These are phyloP conservation scores for Phalloptychus januarius DNA, from an alignment of 2,797 vertebrate genomes.

Conservation along the genomic window DNA sequence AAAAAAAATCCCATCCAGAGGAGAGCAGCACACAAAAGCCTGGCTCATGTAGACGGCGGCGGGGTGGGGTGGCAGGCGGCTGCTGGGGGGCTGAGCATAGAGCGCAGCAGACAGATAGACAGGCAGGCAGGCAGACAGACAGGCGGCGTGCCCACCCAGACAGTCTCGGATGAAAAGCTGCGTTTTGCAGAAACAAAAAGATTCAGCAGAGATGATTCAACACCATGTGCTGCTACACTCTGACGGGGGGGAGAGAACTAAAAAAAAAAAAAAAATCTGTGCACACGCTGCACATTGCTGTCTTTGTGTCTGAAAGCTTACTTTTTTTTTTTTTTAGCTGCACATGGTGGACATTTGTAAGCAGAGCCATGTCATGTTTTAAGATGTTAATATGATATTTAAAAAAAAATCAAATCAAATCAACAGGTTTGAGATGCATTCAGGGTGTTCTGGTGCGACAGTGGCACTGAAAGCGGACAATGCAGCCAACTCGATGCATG, in stretches of 20 bases:
- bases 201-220: conserved; percentile 51
- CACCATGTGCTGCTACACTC: conserved; percentile 33
- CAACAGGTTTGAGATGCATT: conserved; percentile 61
- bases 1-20: conserved; percentile 57
- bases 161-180: conserved; percentile 63
- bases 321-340: conserved; percentile 28
- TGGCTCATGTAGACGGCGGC: conserved; percentile 66
- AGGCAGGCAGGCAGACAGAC: conserved; percentile 65
- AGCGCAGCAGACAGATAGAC: conserved; percentile 55
- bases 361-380: no score
- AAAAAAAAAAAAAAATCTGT: conserved; percentile 13
- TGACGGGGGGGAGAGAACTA: conserved; percentile 16
- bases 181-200: conserved; percentile 71
- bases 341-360: not conserved
- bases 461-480: conserved; percentile 48
- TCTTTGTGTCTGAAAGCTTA: conserved; percentile 5
- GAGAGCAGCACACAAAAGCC: conserved; percentile 68
- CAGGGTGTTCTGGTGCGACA: conserved; percentile 40
- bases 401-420: not conserved
- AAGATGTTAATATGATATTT: not conserved
- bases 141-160: conserved; percentile 73
- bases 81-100: conserved; percentile 66
- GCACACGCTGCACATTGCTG: conserved; percentile 6
- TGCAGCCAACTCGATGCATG: conserved; percentile 67
- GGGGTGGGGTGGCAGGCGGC: conserved; percentile 49